A percentile compares a stretch with the other conserved stretches of the same genome.
These are phyloP conservation scores for Dreissena polymorpha DNA, from an alignment of 1,140 invertebrate species.

Conservation along the genomic window DNA sequence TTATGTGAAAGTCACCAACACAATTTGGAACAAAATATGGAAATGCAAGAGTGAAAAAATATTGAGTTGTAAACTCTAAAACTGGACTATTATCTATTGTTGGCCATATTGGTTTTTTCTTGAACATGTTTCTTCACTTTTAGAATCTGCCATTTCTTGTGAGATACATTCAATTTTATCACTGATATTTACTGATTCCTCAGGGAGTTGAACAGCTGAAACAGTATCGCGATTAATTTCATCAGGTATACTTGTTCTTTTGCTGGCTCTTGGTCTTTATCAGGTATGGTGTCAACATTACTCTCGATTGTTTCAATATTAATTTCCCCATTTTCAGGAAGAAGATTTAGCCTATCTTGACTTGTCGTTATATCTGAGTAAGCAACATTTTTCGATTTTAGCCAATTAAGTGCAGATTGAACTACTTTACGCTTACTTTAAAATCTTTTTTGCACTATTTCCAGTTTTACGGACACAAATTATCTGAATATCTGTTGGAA, in stretches of 20 bases:
- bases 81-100: conserved; percentile 42
- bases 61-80: conserved; percentile 53
- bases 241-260: conserved; percentile 19
- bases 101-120: conserved; percentile 49
- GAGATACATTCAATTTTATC: conserved; percentile 37
- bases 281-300: neutral
- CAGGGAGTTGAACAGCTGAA: conserved; percentile 46
- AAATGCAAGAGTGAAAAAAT: conserved; percentile 56
- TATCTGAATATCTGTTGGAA: conserved; percentile 39
- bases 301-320: too few relatives aligned
- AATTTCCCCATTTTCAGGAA: too few relatives aligned
- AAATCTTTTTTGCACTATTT: conserved; percentile 48
- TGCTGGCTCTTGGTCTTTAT: conserved; percentile 50
- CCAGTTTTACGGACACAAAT: too few relatives aligned
- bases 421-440: conserved; percentile 32
- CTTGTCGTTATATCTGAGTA: too few relatives aligned
- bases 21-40: conserved; percentile 56
- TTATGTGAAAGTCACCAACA: conserved; percentile 55
- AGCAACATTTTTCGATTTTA: conserved; percentile 44
- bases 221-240: conserved; percentile 1
- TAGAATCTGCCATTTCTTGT: too few relatives aligned
- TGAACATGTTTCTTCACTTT: neutral
- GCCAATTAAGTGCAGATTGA: conserved; percentile 41
- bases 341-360: too few relatives aligned
- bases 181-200: conserved; percentile 34